Conservation (phyloP, 2,888 invertebrate genomes). For the Acrocyrtus sp. region DNA sequence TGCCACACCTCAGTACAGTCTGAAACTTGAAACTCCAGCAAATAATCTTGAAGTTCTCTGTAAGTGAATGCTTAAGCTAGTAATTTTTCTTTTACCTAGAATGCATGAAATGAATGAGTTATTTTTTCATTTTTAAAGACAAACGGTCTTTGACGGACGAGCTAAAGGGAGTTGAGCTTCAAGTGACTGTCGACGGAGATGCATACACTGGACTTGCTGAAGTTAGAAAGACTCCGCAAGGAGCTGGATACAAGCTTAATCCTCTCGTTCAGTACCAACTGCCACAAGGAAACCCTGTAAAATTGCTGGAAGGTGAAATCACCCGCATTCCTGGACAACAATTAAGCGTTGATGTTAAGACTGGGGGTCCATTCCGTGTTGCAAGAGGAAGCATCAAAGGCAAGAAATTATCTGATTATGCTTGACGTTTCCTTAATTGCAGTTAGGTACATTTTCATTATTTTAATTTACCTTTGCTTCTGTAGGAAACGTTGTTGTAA, state of each 20-base stretch:
- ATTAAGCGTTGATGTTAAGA: slow-evolving; percentile 50
- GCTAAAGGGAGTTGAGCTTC: slow-evolving; percentile 69
- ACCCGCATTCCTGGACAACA: slow-evolving; percentile 43
- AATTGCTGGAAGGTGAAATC: slow-evolving; percentile 59
- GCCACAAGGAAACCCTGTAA: slow-evolving; percentile 69
- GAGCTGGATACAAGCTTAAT: slow-evolving; percentile 69
- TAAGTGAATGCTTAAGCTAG: slow-evolving; percentile 42
- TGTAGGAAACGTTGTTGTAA: slow-evolving; percentile 36
- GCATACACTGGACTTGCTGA: slow-evolving; percentile 76
- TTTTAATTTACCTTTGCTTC: slow-evolving; percentile 1
- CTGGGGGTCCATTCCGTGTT: slow-evolving; percentile 48
- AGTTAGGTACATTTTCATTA: no score
- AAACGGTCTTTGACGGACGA: slow-evolving; percentile 53
- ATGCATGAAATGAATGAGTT: background rate
- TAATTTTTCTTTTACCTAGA: no score
- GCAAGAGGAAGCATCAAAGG: slow-evolving; percentile 54
- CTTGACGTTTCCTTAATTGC: background rate
- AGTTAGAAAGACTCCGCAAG: slow-evolving; percentile 72
- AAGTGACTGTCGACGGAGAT: slow-evolving; percentile 71
- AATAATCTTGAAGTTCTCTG: slow-evolving; percentile 70
- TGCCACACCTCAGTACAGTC: slow-evolving; percentile 44
- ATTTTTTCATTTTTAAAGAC: slow-evolving; percentile 26
- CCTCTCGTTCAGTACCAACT: slow-evolving; percentile 77
- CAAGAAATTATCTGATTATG: slow-evolving; percentile 9
- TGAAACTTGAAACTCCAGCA: slow-evolving; percentile 72